Evolutionary conservation across 1,140 invertebrate species (phyloP).

Genomic region (Apis florea): DNA sequence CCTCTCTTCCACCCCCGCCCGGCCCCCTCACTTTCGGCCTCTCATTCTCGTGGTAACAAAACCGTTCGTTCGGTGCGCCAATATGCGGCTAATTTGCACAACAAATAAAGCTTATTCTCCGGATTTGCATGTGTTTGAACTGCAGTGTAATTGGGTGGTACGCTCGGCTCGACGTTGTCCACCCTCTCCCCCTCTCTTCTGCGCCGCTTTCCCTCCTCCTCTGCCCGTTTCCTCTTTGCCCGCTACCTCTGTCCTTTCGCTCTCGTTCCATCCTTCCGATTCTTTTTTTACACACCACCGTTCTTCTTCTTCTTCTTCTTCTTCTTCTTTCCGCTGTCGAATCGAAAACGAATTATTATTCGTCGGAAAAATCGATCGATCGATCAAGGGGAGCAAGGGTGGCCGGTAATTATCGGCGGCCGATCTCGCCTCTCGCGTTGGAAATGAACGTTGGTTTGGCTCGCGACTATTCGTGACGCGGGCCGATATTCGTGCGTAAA

Average conservation of each 20-base stretch:
- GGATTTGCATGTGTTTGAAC: slow-evolving; percentile 82
- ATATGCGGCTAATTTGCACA: slow-evolving; percentile 81
- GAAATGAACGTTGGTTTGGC: neutral
- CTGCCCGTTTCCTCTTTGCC: slow-evolving; percentile 25
- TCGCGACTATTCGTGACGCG: slow-evolving; percentile 58
- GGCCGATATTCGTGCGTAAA: slow-evolving; percentile 63
- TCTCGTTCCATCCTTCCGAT: slow-evolving; percentile 23
- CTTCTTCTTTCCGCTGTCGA: neutral
- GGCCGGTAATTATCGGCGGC: no score
- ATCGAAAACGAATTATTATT: no score
- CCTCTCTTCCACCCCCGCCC: slow-evolving; percentile 27
- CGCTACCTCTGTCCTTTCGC: neutral
- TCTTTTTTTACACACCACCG: neutral
- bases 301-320: neutral
- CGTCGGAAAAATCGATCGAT: neutral
- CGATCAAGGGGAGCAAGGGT: no score
- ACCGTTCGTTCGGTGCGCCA: slow-evolving; percentile 76
- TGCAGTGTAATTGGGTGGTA: slow-evolving; percentile 80
- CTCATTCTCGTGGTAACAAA: slow-evolving; percentile 70
- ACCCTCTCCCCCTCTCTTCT: slow-evolving; percentile 52
- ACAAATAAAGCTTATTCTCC: slow-evolving; percentile 81
- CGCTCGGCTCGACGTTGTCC: slow-evolving; percentile 66
- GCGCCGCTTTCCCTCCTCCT: slow-evolving; percentile 29
- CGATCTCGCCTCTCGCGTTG: neutral
- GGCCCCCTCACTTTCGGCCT: slow-evolving; percentile 34